Evolutionary conservation across 2,113 vertebrate genomes (phyloP).

Genomic region (Notechis scutatus): DNA sequence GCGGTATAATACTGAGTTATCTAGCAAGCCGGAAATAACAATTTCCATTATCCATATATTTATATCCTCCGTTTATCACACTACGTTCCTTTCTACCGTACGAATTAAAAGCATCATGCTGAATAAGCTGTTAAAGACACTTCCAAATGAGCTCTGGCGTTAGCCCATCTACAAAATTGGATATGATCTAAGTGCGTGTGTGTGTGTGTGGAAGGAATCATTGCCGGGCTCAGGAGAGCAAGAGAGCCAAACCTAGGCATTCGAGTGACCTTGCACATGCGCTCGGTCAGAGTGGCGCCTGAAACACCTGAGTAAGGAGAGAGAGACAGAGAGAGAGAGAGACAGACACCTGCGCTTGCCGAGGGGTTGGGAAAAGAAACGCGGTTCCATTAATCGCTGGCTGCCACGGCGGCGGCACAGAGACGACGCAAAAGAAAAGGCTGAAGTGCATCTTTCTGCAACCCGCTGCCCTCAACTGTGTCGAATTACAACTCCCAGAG

Average conservation of each 20-base stretch:
- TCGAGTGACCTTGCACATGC: too few relatives aligned
- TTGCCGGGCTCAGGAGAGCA: background rate
- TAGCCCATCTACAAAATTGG: background rate
- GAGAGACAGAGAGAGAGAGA: too few relatives aligned
- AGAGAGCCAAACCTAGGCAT: background rate
- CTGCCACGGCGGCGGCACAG: background rate
- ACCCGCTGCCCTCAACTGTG: background rate
- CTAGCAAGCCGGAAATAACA: background rate
- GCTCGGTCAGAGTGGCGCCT: background rate
- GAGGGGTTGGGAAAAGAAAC: background rate
- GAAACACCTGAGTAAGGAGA: background rate
- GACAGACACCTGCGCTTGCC: too few relatives aligned
- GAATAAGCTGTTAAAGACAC: background rate
- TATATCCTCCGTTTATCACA: background rate
- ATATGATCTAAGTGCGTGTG: background rate
- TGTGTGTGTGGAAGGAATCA: background rate
- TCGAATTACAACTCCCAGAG: background rate
- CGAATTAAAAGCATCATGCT: background rate
- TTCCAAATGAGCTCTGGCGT: background rate
- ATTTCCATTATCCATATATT: background rate
- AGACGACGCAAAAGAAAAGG: background rate
- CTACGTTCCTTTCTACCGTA: background rate
- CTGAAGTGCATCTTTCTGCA: background rate
- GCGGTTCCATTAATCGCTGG: background rate
- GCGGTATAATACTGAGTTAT: background rate